Evolutionary conservation across 2,113 vertebrate genomes (phyloP).

Genomic region (Chauna torquata): DNA sequence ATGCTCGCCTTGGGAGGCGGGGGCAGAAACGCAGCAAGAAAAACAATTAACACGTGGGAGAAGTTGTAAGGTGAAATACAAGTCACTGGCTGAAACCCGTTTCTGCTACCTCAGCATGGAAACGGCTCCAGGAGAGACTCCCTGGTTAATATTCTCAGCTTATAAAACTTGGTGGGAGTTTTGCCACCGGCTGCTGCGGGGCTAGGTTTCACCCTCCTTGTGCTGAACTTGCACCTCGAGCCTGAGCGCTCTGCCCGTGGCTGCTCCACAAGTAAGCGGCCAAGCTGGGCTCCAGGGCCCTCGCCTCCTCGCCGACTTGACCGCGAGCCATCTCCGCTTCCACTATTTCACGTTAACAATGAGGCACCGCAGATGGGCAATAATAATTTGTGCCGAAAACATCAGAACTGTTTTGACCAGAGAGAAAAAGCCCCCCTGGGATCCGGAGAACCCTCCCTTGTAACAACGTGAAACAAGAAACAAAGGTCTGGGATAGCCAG

Average conservation of each 20-base stretch:
- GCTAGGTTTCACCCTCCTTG: neutral
- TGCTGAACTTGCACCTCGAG: slow-evolving; percentile 54
- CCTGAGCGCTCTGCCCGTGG: fast-evolving
- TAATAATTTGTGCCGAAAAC: neutral
- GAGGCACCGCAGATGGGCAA: slow-evolving; percentile 45
- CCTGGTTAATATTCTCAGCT: slow-evolving; percentile 4
- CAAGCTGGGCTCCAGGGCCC: neutral
- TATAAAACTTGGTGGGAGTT: slow-evolving; percentile 33
- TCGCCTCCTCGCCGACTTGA: slow-evolving; percentile 33
- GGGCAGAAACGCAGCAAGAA: slow-evolving; percentile 21
- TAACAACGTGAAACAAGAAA: slow-evolving; percentile 61
- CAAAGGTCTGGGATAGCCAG: slow-evolving; percentile 58
- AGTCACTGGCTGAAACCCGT: slow-evolving; percentile 41
- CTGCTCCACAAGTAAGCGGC: fast-evolving
- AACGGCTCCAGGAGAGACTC: neutral
- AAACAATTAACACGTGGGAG: slow-evolving; percentile 40
- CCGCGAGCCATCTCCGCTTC: neutral
- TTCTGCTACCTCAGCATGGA: slow-evolving; percentile 57
- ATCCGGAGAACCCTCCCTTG: slow-evolving; percentile 27
- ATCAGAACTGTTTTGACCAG: slow-evolving; percentile 43
- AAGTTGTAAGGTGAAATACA: slow-evolving; percentile 33
- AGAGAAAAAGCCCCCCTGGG: slow-evolving; percentile 47
- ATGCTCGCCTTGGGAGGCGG: neutral
- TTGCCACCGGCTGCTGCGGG: neutral
- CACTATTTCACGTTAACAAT: slow-evolving; percentile 6